Base-by-base conservation (phyloP, 2,113 vertebrate genomes). In the Craseonycteris thonglongyai region DNA sequence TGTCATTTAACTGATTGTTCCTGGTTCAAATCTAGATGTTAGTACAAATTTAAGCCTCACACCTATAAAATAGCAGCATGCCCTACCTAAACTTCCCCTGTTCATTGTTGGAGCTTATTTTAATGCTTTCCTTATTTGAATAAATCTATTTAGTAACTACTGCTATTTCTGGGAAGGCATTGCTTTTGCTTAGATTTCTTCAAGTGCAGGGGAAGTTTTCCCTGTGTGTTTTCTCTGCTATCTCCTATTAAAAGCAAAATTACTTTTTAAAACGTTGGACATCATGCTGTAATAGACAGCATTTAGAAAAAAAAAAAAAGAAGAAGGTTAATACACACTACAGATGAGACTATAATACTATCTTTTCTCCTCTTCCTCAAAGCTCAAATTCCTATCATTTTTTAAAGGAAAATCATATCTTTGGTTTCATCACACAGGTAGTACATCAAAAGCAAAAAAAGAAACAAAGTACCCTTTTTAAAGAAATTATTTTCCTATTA, bases 251-350 rank as follows among this genome's bases (percentile, higher is more conserved):
- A 97, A 97, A 93, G 75, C 22, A 92, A 97, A 96, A 96, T 93
- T 90, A 88, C 83, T 97, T 87, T 22, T 93, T 95, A 96, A 90
- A 94, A 89, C 80, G 76, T 78, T 96, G 87, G 87, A 91, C 87
- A 96, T 97, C 93, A 95, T 95, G 75, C 66, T 94, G 11, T 92
- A 96, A 83, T 59, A 95, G 59, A 96, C 40, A 97, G 85, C 81
- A 91, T 90, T 97, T 97, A 96, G 93, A 69, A 96, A 96, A 94
- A 61, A 72, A 54, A 47, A 1, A 10, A 38, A 10, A 4, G 22
- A 54, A 54, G 40, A 92, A 84, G 49, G 82, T 56, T 88, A 87
- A 71, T 45, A 56, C 0, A 80, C 1, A 49, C 3, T 2, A n/a
- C 7, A 47, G 35, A 56, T 13, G 35, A 42, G 28, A 91, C 63